Base-by-base conservation (phyloP, 2,797 vertebrate species). In the Botia kubotai region DNA sequence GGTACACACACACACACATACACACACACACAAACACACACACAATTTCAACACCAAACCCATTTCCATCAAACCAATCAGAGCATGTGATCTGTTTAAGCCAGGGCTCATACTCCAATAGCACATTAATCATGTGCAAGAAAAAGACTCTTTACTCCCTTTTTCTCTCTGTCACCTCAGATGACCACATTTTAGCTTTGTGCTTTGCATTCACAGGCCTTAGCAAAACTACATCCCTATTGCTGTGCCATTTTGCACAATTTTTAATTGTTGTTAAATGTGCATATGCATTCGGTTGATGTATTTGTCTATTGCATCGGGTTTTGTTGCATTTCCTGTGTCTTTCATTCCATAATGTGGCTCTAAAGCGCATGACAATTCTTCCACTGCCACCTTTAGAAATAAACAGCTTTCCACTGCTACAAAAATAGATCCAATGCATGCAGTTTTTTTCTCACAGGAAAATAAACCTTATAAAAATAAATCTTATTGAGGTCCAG, bases 81-180 rank as follows among this genome's bases (percentile, higher is more conserved):
- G 39, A 50, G 58, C 78, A 50, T 16, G 57, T 43, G 17, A 77
- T n/a, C 26, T 39, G 43, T 23, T 55, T 58, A 74, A 79, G 58
- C 86, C 80, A 84, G 71, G 39, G 26, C 73, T 75, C 79, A 75
- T 78, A 66, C 77, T 75, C 19, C 63, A 82, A 80, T 58, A 78
- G 67, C 69, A 81, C 79, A 85, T 84, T 82, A 75, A 85, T 85
- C 83, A 87, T 80, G 68, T 65, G 19, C 46, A 74, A 83, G 73
- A 62, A 29, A 85, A 46, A 10, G 43, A 46, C 43, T 46, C 43
- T 46, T 46, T 46, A 53, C 16, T 53, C 60, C 2, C 13, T 60
- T 12, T 63, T 17, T 71, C 13, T 50, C 10, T 14, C 23, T 55
- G 50, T 53, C n/a, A 62, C 55, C 39, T 29, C 17, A 58, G 53